Base-by-base conservation (phyloP, 2,797 vertebrate species). In the Pelochelys cantorii region DNA sequence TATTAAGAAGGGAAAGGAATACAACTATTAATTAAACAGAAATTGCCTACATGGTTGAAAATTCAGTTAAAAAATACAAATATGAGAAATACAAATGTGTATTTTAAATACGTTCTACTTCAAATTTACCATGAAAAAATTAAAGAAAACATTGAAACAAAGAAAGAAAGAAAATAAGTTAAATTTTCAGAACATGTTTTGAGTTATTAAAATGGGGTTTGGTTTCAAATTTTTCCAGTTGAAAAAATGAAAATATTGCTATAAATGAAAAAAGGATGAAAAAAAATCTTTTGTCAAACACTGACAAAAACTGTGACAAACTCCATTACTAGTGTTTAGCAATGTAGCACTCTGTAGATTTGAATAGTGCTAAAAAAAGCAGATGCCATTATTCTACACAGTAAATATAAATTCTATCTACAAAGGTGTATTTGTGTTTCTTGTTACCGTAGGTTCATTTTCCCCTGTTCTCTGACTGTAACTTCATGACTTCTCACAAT, bases 1-100 rank as follows among this genome's bases (percentile, higher is more conserved):
- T 96, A 95, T 93, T 94, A 95, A 91, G 94, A 68, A 53, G 90
- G 27, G 27, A 86, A 56, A 20, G 10, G 15, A 34, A 10, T 68
- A 34, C n/a, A 68, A 34, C 77, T 62, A 84, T 80, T 87, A 79
- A 54, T 94, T 37, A 79, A 88, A 42, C 27, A 86, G 81, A 94
- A 95, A 89, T 60, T 88, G 15, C 14, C 87, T 74, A 3, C 9
- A 8, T 11, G 55, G 12, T 7, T 92, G 83, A 89, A 94, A 42
- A 79, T 10, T 83, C 31, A 81, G 4, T 14, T 75, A 31, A 1
- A 18, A 23, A 12, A 4, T 20, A 48, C 57, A 23, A 1, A 59
- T 20, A 74, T 22, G 22, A 23, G 9, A 80, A 2, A n/a, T 2
- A 68, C 7, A 48, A 48, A 48, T 12, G 29, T 54, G 74, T 86